Conservation (phyloP, 2,888 invertebrate genomes). For the Cylloceria caligata region DNA sequence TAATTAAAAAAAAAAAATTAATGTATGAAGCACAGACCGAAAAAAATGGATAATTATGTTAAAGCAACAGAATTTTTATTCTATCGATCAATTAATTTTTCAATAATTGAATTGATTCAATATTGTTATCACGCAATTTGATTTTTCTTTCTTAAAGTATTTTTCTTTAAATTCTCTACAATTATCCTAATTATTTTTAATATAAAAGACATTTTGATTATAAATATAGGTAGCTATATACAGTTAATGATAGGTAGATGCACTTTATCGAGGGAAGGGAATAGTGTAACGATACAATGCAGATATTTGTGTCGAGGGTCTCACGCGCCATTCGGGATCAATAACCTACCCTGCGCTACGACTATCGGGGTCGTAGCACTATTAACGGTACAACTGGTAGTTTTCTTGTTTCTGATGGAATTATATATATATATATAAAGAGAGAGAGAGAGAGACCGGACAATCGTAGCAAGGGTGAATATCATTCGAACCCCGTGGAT, state of each 20-base stretch:
- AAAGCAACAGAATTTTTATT: background rate
- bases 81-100: background rate
- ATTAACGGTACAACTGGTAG: slow-evolving; percentile 45
- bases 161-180: background rate
- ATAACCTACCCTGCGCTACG: slow-evolving; percentile 76
- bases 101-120: background rate
- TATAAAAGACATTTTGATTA: background rate
- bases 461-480: slow-evolving; percentile 27
- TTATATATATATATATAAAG: no score
- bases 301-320: slow-evolving; percentile 77
- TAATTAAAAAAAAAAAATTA: no score
- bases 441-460: background rate
- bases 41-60: background rate
- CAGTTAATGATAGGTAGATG: background rate
- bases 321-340: slow-evolving; percentile 75
- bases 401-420: slow-evolving; percentile 2
- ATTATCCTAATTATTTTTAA: background rate
- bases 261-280: slow-evolving; percentile 9
- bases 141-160: background rate
- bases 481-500: background rate
- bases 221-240: no score
- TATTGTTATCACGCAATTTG: background rate
- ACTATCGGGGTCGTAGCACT: slow-evolving; percentile 73
- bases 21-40: no score
- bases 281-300: slow-evolving; percentile 72